Conservation (phyloP, 2,113 vertebrate genomes). For the Notechis scutatus region DNA sequence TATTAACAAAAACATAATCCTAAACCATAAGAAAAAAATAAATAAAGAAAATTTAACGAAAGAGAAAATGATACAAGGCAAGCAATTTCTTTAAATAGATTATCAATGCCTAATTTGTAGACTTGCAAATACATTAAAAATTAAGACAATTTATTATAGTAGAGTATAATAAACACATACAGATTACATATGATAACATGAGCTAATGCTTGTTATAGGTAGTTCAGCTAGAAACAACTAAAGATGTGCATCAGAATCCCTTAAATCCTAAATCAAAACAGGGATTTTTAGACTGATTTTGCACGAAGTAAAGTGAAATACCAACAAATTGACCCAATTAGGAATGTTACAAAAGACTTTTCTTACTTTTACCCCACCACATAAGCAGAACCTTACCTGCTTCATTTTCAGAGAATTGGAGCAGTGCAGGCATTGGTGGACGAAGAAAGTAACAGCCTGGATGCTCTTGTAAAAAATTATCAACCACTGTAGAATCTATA, state of each 20-base stretch:
- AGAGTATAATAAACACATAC: too few relatives aligned
- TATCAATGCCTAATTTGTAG: background rate
- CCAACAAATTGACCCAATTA: background rate
- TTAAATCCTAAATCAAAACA: background rate
- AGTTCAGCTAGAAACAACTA: background rate
- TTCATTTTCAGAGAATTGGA: slow-evolving; percentile 83
- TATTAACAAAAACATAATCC: background rate
- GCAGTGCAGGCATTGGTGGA: slow-evolving; percentile 77
- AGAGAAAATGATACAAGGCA: background rate
- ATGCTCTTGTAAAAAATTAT: slow-evolving; percentile 71
- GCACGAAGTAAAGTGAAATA: background rate
- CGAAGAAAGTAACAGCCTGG: slow-evolving; percentile 78
- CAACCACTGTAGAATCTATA: slow-evolving; percentile 66
- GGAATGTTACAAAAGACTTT: background rate
- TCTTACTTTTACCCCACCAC: background rate
- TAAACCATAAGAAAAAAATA: background rate
- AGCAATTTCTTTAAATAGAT: background rate
- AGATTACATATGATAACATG: background rate
- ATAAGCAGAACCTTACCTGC: slow-evolving; percentile 77
- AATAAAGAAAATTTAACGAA: background rate
- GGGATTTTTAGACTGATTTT: background rate
- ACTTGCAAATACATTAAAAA: background rate
- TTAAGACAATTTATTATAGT: background rate
- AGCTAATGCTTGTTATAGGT: background rate
- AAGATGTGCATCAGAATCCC: background rate